A percentile compares a stretch with the other conserved stretches of the same genome.
Evolutionary conservation across 2,797 vertebrate genomes (phyloP).

Genomic region (Falco rusticolus): DNA sequence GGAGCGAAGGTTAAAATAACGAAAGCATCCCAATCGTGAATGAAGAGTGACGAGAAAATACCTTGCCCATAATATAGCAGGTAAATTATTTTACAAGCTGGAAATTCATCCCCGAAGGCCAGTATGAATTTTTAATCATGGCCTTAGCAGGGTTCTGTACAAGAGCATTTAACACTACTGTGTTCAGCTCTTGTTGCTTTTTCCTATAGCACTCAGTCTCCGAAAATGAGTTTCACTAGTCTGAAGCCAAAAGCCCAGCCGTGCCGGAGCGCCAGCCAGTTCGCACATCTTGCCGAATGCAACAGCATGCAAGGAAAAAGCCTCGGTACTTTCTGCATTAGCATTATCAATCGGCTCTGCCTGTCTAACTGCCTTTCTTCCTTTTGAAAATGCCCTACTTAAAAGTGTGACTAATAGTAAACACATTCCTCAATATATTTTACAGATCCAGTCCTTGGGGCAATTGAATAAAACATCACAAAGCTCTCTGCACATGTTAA

Average conservation of each 20-base stretch:
- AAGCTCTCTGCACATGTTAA: neutral
- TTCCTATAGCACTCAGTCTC: neutral
- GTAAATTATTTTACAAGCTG: conserved; percentile 55
- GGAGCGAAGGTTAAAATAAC: conserved; percentile 65
- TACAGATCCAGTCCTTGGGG: neutral
- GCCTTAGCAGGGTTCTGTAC: neutral
- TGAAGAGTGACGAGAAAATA: conserved; percentile 53
- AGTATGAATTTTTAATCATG: neutral
- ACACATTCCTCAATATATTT: rapidly evolving
- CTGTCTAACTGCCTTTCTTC: neutral
- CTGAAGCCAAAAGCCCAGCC: rapidly evolving
- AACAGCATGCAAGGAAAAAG: rapidly evolving
- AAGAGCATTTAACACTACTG: neutral
- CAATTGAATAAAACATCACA: neutral
- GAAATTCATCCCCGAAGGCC: neutral
- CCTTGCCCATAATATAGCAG: conserved; percentile 54
- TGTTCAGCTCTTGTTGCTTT: neutral
- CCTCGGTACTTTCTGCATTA: neutral
- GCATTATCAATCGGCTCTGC: neutral
- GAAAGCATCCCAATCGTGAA: conserved; percentile 23
- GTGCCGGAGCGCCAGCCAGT: rapidly evolving
- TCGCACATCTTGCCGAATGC: rapidly evolving
- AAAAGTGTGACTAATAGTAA: neutral
- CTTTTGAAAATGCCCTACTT: neutral
- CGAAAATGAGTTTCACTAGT: neutral